phyloP scores from a whole-genome alignment of 1,140 invertebrate species.

The Trialeurodes vaporariorum region DNA sequence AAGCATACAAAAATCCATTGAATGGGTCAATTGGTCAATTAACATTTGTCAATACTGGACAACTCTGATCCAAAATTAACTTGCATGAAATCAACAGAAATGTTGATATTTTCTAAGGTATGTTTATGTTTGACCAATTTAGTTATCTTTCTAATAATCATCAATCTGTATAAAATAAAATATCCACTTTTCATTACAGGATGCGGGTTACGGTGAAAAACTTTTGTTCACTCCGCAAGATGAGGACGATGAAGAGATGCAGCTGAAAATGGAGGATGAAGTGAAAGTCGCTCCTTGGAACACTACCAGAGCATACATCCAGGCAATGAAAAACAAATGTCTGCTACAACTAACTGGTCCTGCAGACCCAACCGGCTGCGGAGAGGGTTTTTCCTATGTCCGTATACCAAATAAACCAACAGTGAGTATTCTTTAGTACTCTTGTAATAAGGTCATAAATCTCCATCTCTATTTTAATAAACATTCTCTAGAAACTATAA shows the following conservation, averaged over 20 bases:
- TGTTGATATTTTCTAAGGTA: too few species aligned
- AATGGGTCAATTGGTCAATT: too few species aligned
- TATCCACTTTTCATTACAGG: too few species aligned
- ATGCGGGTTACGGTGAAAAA: slow-evolving; percentile 97
- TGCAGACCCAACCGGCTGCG: slow-evolving; percentile 91
- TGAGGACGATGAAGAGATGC: slow-evolving; percentile 94
- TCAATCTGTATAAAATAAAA: too few species aligned
- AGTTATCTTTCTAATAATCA: too few species aligned
- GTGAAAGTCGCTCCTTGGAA: slow-evolving; percentile 87
- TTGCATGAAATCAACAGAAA: too few species aligned
- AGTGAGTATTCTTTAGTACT: slow-evolving; percentile 37
- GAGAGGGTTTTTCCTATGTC: slow-evolving; percentile 95
- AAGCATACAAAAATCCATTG: neutral
- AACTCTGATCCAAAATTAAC: too few species aligned
- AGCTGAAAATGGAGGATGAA: slow-evolving; percentile 97
- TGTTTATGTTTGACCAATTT: too few species aligned
- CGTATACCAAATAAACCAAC: slow-evolving; percentile 92
- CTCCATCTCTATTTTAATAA: too few species aligned
- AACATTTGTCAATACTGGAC: too few species aligned
- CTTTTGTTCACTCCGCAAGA: slow-evolving; percentile 93
- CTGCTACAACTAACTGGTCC: slow-evolving; percentile 87
- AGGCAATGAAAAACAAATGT: slow-evolving; percentile 96
- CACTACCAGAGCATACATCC: slow-evolving; percentile 86
- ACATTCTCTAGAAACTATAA: too few species aligned
- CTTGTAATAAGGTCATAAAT: too few species aligned